These are phyloP conservation scores for Torymus texanus DNA, from an alignment of 2,888 invertebrate genomes.

Conservation along the genomic window DNA sequence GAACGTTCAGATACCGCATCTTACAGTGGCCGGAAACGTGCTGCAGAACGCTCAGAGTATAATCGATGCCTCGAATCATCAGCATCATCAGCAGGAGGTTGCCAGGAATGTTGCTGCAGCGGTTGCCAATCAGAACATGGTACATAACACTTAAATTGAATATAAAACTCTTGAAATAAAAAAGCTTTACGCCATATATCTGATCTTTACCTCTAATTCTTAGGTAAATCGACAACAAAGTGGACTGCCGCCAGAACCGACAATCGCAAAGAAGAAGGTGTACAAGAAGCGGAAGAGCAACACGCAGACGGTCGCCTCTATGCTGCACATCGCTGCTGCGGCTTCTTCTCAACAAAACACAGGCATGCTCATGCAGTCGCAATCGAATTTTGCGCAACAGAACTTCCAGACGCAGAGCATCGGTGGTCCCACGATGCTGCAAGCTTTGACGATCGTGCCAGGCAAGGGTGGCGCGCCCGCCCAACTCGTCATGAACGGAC, in stretches of 20 bases:
- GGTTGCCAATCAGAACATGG: conserved; percentile 68
- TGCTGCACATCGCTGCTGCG: conserved; percentile 80
- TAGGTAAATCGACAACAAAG: conserved; percentile 62
- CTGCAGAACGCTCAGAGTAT: conserved; percentile 78
- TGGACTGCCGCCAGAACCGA: conserved; percentile 83
- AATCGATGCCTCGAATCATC: conserved; percentile 73
- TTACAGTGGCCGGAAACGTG: conserved; percentile 80
- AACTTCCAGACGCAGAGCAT: conserved; percentile 85
- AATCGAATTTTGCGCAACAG: conserved; percentile 81
- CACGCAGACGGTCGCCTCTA: conserved; percentile 82
- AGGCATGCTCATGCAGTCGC: conserved; percentile 78
- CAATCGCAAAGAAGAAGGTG: conserved; percentile 78
- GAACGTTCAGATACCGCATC: conserved; percentile 82
- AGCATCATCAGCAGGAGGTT: conserved; percentile 74
- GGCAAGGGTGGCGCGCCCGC: conserved; percentile 85
- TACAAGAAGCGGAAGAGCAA: conserved; percentile 85
- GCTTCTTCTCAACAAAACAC: conserved; percentile 78
- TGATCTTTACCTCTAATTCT: neutral
- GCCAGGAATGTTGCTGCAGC: conserved; percentile 64
- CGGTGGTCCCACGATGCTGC: conserved; percentile 84
- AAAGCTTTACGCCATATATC: neutral
- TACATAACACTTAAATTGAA: neutral
- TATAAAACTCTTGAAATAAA: neutral
- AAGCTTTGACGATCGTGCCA: conserved; percentile 86
- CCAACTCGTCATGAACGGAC: conserved; percentile 87